Percentiles rank a stretch among this genome's conserved stretches.
Conservation (phyloP, 2,888 invertebrate species). For the Aphrophora alni region DNA sequence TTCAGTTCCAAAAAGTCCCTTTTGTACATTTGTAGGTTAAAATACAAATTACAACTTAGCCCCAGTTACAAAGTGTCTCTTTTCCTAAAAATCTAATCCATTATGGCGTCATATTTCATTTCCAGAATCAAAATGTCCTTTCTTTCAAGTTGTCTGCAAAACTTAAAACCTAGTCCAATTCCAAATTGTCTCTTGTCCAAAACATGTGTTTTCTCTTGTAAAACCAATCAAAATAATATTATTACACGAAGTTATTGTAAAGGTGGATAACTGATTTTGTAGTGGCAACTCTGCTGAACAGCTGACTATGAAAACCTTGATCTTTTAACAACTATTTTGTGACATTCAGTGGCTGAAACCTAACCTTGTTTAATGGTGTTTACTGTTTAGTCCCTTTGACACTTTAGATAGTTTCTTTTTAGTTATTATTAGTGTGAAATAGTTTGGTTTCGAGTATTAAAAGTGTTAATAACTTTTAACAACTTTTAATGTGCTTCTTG, state of each 20-base stretch:
- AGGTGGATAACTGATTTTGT: constrained; percentile 2
- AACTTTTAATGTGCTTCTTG: too few relatives aligned
- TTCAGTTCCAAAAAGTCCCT: too few relatives aligned
- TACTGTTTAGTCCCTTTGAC: too few relatives aligned
- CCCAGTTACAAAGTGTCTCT: background rate
- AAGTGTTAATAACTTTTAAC: too few relatives aligned
- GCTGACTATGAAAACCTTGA: constrained; percentile 14
- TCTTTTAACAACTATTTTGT: constrained; percentile 7
- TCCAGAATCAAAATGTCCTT: constrained; percentile 26
- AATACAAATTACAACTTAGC: too few relatives aligned
- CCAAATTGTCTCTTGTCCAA: constrained; percentile 27
- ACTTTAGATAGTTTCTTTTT: too few relatives aligned
- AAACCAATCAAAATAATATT: constrained; percentile 18
- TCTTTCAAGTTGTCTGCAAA: constrained; percentile 16
- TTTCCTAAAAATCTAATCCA: constrained; percentile 18
- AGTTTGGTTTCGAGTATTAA: too few relatives aligned
- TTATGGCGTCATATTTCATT: constrained; percentile 20
- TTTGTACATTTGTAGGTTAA: too few relatives aligned
- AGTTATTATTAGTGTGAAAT: too few relatives aligned
- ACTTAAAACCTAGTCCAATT: constrained; percentile 19
- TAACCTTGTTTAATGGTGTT: too few relatives aligned
- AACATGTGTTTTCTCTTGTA: constrained; percentile 18
- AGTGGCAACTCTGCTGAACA: constrained; percentile 20
- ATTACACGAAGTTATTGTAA: constrained; percentile 13
- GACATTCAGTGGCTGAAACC: background rate